Evolutionary conservation across 2,113 vertebrate species (phyloP).

Genomic region (Eclectus roratus): DNA sequence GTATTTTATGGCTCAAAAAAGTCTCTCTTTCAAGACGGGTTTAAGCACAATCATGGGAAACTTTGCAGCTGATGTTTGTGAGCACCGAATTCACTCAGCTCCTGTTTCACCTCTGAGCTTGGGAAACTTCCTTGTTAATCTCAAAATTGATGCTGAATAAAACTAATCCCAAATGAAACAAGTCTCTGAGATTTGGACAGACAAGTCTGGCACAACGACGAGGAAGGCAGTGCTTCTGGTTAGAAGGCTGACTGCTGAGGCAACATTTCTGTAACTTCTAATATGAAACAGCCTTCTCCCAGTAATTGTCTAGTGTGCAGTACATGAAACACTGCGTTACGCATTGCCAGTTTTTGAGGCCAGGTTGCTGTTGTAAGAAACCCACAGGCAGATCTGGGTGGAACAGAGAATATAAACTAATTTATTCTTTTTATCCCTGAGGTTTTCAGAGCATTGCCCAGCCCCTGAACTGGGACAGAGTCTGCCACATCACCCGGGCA

Average conservation of each 20-base stretch:
- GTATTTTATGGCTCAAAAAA: conserved; percentile 29
- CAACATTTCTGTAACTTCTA: background rate
- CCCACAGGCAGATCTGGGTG: background rate
- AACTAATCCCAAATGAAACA: background rate
- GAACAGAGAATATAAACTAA: background rate
- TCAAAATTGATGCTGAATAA: background rate
- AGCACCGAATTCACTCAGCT: background rate
- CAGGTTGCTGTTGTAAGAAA: conserved; percentile 4
- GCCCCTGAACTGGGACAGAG: background rate
- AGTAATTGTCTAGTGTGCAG: background rate
- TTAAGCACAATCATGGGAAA: conserved; percentile 22
- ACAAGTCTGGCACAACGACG: background rate
- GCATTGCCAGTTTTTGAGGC: conserved; percentile 11
- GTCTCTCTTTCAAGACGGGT: conserved; percentile 24
- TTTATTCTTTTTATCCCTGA: background rate
- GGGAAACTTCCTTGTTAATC: background rate
- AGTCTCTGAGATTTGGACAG: background rate
- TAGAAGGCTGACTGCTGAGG: background rate
- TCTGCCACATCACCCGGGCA: background rate
- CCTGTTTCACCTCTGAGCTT: background rate
- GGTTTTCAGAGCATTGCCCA: background rate
- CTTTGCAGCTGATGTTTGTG: background rate
- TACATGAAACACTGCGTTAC: background rate
- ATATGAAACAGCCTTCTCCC: background rate
- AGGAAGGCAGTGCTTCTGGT: background rate